Evolutionary conservation across 1,140 invertebrate species (phyloP).

Genomic region (Harlomillsia oculata): DNA sequence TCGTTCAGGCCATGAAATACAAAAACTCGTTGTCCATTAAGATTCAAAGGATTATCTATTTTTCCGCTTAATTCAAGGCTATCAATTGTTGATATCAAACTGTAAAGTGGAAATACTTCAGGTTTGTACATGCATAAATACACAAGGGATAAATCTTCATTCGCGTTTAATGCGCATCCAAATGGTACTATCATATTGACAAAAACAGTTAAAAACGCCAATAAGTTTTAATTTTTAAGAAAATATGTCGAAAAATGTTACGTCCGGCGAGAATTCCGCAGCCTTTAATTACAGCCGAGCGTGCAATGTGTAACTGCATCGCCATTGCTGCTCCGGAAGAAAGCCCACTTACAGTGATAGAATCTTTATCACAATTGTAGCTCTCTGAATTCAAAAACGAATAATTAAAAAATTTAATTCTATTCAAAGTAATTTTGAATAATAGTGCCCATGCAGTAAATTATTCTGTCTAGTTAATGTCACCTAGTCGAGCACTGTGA

Average conservation of each 20-base stretch:
- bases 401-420: no score
- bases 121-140: not conserved
- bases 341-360: conserved; percentile 1
- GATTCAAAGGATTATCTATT: not conserved
- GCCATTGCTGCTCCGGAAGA: conserved; percentile 12
- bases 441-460: no score
- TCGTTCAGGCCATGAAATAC: not conserved
- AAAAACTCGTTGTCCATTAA: not conserved
- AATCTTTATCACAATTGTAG: not conserved
- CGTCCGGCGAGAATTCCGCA: conserved; percentile 17
- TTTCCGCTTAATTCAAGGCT: not conserved
- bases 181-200: not conserved
- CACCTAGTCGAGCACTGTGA: no score
- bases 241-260: not conserved
- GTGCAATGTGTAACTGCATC: conserved; percentile 16
- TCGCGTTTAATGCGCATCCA: not conserved
- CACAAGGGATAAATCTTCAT: not conserved
- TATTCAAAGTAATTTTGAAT: no score
- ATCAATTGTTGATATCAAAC: not conserved
- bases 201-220: not conserved
- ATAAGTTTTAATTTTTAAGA: not conserved
- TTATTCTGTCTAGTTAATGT: no score
- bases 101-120: not conserved
- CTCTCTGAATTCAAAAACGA: no score
- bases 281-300: conserved; percentile 7